Evolutionary conservation across 2,113 vertebrate species (phyloP), one percentile per base, ranked within the genome.

Genomic region (Osmerus mordax): DNA sequence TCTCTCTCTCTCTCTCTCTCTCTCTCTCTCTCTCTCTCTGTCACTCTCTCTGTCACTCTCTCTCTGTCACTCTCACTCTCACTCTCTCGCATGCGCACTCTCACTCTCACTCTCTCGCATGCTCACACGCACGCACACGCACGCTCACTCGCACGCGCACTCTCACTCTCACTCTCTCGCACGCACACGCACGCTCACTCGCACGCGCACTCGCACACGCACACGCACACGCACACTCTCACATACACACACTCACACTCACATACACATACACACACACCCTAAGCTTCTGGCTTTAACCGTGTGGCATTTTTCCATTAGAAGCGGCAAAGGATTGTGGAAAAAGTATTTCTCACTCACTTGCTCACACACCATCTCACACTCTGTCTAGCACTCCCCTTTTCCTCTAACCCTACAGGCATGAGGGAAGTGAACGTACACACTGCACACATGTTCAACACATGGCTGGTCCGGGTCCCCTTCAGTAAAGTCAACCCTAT

Each of bases 381-480:
- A 55, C 54, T 53, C 1, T 52, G n/a, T n/a, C n/a, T n/a, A n/a
- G n/a, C n/a, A n/a, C n/a, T n/a, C n/a, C n/a, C n/a, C n/a, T n/a
- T n/a, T n/a, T n/a, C n/a, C n/a, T n/a, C 67, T 29, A 55, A 32
- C 28, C 8, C 53, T 23, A 4, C 18, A 25, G 53, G 21, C 11
- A 13, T 15, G 65, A 52, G n/a, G 15, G 60, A 62, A 28, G 52
- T 56, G 56, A 16, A 11, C 4, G 11, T 36, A 36, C 32, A 36
- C 32, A 36, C 25, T 53, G 70, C 82, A 86, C 87, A 85, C 80
- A 76, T 87, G 89, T 80, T 85, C 66, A 82, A 72, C 88, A 91
- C 78, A 83, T 91, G 90, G 77, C 74, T 7, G 75, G 76, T 36
- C 32, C 32, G 6, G 32, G 32, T 36, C 32, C 32, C 82, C 86